phyloP scores from a whole-genome alignment of 2,888 invertebrate species.

The Charanyca ferruginea region DNA sequence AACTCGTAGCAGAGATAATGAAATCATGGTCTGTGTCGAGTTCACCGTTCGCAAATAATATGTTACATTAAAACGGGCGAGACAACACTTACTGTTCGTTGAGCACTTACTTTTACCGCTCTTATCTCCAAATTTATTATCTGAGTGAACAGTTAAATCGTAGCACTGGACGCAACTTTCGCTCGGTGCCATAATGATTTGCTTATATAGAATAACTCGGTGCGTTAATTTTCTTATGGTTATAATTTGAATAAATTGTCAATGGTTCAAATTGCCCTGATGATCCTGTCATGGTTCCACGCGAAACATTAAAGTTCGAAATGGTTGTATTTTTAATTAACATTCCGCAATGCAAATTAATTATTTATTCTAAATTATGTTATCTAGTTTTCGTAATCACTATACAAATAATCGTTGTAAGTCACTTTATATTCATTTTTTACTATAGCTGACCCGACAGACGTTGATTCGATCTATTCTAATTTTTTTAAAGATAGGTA shows the following conservation, averaged over 20 bases:
- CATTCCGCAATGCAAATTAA: too few species aligned
- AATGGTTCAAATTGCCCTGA: background rate
- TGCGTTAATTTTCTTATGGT: constrained; percentile 28
- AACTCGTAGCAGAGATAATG: constrained; percentile 46
- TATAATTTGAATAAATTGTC: constrained; percentile 13
- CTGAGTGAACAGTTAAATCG: constrained; percentile 71
- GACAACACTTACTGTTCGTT: constrained; percentile 52
- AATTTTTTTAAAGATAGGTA: too few species aligned
- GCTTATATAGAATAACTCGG: constrained; percentile 44
- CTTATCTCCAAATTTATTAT: constrained; percentile 76
- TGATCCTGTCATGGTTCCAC: background rate
- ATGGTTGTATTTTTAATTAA: too few species aligned
- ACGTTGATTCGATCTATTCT: too few species aligned
- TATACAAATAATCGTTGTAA: too few species aligned
- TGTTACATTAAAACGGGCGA: constrained; percentile 56
- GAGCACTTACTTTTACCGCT: constrained; percentile 70
- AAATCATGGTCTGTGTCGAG: constrained; percentile 61
- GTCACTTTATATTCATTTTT: too few species aligned
- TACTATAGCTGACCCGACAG: too few species aligned
- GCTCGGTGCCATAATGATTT: constrained; percentile 66
- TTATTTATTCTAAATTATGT: too few species aligned
- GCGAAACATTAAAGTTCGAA: too few species aligned
- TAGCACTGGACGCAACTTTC: constrained; percentile 72
- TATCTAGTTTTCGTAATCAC: too few species aligned
- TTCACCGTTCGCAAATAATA: constrained; percentile 58